Base-by-base conservation (phyloP, 2,113 vertebrate genomes). In the Zingel zingel region DNA sequence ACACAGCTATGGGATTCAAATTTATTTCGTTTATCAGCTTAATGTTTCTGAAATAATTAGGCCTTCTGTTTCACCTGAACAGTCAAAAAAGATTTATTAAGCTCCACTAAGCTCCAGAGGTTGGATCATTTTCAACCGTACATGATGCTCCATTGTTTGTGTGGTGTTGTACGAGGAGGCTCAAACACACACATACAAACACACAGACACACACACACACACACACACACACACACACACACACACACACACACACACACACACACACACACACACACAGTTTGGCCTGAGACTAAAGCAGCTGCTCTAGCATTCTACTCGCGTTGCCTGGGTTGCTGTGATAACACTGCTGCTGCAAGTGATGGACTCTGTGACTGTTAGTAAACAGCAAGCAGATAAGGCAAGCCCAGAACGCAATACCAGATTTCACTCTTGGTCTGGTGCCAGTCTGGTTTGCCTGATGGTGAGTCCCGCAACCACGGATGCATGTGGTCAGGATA, bases 341-440 rank as follows among this genome's bases (percentile, higher is more conserved):
- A 95, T 95, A 94, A 94, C 89, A 61, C 67, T 30, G 83, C 79
- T 76, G 89, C 89, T 84, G 83, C 81, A 62, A 91, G 89, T 88
- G 91, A 93, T 91, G 89, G 83, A 85, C 82, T 85, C 80, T 90
- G 84, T 90, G 92, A 89, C 86, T 91, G 86, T 87, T 87, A 59
- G 93, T 92, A 92, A 93, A 93, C 91, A 92, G 87, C 56, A 33
- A 85, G 77, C 87, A 89, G 92, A 95, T 94, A 94, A 94, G 85
- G 64, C n/a, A 3, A 83, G 86, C 81, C 84, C 81, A 75, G 39
- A 81, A 84, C 53, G 43, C 91, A 91, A 64, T 76, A 79, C 69
- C 88, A 90, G 90, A 93, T 94, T 94, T 92, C 77, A 86, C 72
- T 84, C 77, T 84, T 86, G 82, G 85, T 86, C 89, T 68, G 57